Percentiles rank a stretch among this genome's conserved stretches.
These are phyloP conservation scores for Sinosuthora webbiana DNA, from an alignment of 2,113 vertebrate species.

Conservation along the genomic window DNA sequence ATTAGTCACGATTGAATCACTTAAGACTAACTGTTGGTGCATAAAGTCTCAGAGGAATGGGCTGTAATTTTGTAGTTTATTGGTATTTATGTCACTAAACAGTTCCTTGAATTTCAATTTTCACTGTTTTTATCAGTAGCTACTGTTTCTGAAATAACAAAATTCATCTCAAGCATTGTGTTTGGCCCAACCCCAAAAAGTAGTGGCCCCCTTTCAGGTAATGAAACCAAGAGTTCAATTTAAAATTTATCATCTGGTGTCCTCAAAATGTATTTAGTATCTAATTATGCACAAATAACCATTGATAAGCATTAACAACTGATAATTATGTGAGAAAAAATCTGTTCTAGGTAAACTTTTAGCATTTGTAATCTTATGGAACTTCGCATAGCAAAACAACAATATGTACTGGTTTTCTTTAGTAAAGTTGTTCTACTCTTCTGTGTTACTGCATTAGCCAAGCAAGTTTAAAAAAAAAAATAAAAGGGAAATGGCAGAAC, in stretches of 20 bases:
- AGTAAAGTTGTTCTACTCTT: not conserved
- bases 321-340: not conserved
- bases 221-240: not conserved
- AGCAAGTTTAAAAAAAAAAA: not conserved
- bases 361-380: not conserved
- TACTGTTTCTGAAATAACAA: not conserved
- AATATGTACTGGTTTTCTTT: not conserved
- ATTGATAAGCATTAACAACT: not conserved
- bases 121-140: not conserved
- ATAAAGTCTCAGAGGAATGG: not conserved
- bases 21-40: not conserved
- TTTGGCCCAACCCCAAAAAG: not conserved
- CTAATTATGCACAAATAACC: not conserved
- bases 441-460: not conserved
- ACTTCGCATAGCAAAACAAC: not conserved
- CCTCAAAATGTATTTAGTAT: not conserved
- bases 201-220: not conserved
- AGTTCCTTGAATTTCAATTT: not conserved
- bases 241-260: not conserved
- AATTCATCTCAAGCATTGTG: not conserved
- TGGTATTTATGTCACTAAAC: not conserved
- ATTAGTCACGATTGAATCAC: conserved; percentile 40
- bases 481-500: not conserved
- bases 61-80: not conserved
- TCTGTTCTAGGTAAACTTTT: not conserved